These are phyloP conservation scores for Diploptera punctata DNA, from an alignment of 2,888 invertebrate genomes.

Conservation along the genomic window DNA sequence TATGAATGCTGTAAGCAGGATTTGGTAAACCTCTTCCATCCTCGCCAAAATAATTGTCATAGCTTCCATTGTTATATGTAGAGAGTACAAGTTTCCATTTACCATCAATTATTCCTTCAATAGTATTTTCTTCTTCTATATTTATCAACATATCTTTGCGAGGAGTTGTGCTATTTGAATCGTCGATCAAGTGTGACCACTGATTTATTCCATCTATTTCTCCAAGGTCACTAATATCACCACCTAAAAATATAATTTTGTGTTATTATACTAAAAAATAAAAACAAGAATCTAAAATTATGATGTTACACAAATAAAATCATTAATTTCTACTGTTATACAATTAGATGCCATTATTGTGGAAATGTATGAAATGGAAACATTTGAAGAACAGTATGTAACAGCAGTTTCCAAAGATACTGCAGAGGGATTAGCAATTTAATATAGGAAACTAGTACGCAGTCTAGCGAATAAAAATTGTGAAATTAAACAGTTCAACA, in stretches of 20 bases:
- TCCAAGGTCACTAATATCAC: conserved; percentile 29
- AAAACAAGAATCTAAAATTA: no score
- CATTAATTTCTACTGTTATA: no score
- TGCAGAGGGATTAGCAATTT: no score
- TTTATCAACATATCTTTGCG: conserved; percentile 55
- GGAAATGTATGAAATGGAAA: no score
- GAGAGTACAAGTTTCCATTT: conserved; percentile 39
- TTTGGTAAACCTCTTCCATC: conserved; percentile 20
- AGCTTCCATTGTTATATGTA: conserved; percentile 5
- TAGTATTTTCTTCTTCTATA: conserved; percentile 26
- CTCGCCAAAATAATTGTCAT: conserved; percentile 33
- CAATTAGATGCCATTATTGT: no score
- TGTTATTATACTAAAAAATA: no score
- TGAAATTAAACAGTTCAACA: no score
- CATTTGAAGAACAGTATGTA: no score
- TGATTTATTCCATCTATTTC: conserved; percentile 36
- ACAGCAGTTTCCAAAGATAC: no score
- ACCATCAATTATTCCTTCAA: conserved; percentile 29
- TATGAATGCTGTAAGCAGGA: conserved; percentile 49
- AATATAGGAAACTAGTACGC: no score
- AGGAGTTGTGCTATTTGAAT: not conserved
- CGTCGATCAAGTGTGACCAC: conserved; percentile 8
- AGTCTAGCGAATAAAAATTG: no score
- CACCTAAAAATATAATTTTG: conserved; percentile 24
- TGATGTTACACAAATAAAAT: no score